A percentile compares a stretch with the other conserved stretches of the same genome.
Conservation (phyloP, 2,888 invertebrate genomes). For the Emmelina monodactyla region DNA sequence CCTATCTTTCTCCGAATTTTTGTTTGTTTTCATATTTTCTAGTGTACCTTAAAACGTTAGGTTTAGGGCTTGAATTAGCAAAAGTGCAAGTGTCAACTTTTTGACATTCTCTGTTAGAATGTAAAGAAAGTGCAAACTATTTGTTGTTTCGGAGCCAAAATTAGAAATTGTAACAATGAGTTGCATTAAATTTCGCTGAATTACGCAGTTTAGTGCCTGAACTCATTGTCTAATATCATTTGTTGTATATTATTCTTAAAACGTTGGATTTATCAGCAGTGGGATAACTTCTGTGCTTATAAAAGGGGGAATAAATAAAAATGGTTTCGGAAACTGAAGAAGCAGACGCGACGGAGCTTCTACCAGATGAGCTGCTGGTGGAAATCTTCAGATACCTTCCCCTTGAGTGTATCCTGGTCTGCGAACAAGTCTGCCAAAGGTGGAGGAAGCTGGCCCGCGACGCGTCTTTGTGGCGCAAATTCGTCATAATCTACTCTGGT, state of each 20-base stretch:
- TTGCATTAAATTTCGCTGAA: conserved; percentile 23
- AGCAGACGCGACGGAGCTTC: conserved; percentile 21
- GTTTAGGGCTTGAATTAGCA: no score
- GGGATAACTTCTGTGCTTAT: no score
- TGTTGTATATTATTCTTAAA: not conserved
- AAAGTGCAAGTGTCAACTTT: no score
- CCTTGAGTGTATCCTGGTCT: conserved; percentile 33
- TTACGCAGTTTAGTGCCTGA: conserved; percentile 15
- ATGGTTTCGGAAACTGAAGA: conserved; percentile 21
- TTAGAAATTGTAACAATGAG: conserved; percentile 26
- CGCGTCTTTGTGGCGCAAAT: conserved; percentile 34
- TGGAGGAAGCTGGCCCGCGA: conserved; percentile 44
- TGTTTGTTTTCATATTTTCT: no score
- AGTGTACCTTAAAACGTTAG: no score
- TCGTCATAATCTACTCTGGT: conserved; percentile 39
- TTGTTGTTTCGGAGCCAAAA: conserved; percentile 22
- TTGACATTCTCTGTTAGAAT: not conserved
- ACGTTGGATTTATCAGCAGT: not conserved
- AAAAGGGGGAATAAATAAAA: no score
- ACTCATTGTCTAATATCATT: not conserved
- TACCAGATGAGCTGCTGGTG: conserved; percentile 49
- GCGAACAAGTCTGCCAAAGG: conserved; percentile 39
- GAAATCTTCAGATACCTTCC: conserved; percentile 42
- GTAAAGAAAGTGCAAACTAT: conserved; percentile 8
- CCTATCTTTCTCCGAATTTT: no score